Evolutionary conservation across 2,113 vertebrate species (phyloP), one percentile per base, ranked within the genome.

Genomic region (Cinclus mexicanus): DNA sequence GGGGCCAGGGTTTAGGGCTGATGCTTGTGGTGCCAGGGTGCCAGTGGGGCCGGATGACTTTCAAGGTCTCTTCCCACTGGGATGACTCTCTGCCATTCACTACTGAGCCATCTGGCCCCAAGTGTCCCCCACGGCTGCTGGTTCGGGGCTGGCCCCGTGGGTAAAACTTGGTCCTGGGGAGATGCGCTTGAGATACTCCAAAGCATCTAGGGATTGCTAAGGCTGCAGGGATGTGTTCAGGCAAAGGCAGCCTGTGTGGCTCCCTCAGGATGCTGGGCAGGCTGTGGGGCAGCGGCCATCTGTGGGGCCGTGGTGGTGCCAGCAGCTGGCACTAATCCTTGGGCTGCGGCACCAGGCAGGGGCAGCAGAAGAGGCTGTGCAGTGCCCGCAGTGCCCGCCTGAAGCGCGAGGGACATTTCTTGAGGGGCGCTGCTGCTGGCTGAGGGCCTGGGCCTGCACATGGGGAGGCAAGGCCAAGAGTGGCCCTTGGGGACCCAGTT

Each of bases 201-300:
- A 44, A 44, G 42, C 42, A 44, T 16, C 42, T 18, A 4, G 42
- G 42, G 17, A 44, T 19, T 47, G 15, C 57, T 26, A 35, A 60
- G 35, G 57, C 16, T 60, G 24, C 57, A 60, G 57, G 24, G 35
- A 12, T 35, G 12, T 12, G 11, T 12, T 25, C 16, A 60, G 35
- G 35, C 7, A 26, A 39, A 37, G 44, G 33, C 33, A 68, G 64
- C 23, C 42, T 4, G 17, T 35, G 64, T 35, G 44, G 19, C 17
- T 4, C 24, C 65, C 44, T 47, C n/a, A 14, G 44, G n/a, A 46
- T 0, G 2, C 14, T 10, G 55, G 71, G 33, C 33, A 59, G 71
- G 41, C n/a, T 33, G 22, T 1, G 3, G 1, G 9, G 35, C 57
- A 7, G 74, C 25, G 0, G 6, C 25, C 41, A 7, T 13, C 33